A percentile compares a stretch with the other conserved stretches of the same genome.
These are phyloP conservation scores for Dasysyrphus tricinctus DNA, from an alignment of 2,888 invertebrate genomes.

Conservation along the genomic window DNA sequence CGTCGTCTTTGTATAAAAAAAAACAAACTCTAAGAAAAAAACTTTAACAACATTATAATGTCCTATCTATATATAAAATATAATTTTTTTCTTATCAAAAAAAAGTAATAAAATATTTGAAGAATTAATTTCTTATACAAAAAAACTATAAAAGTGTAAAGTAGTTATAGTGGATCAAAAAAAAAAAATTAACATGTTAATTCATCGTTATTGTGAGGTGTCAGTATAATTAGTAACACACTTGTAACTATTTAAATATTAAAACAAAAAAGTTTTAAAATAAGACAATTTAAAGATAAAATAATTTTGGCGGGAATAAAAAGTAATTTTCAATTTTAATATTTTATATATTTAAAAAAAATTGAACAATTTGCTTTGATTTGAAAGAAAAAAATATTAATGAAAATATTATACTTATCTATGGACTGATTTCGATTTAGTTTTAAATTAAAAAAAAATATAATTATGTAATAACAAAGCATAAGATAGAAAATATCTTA, in stretches of 20 bases:
- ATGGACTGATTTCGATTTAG: conserved; percentile 77
- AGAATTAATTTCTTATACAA: conserved; percentile 40
- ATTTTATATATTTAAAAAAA: conserved; percentile 19
- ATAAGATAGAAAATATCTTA: conserved; percentile 15
- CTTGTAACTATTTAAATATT: conserved; percentile 68
- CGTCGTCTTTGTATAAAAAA: conserved; percentile 69
- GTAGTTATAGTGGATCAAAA: conserved; percentile 66
- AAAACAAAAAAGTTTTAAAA: conserved; percentile 42
- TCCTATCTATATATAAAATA: conserved; percentile 56
- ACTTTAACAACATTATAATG: conserved; percentile 62
- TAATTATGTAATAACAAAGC: conserved; percentile 4
- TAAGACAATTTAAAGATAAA: conserved; percentile 44
- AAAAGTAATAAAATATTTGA: conserved; percentile 27
- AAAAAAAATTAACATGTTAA: conserved; percentile 54
- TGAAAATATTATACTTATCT: conserved; percentile 68
- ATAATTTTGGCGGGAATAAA: conserved; percentile 48
- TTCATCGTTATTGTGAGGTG: conserved; percentile 72
- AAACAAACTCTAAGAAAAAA: conserved; percentile 55
- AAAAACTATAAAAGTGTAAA: conserved; percentile 57
- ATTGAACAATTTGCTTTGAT: conserved; percentile 14
- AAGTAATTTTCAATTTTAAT: conserved; percentile 39
- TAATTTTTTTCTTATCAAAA: conserved; percentile 19
- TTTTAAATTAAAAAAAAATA: conserved; percentile 51
- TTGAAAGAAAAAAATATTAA: conserved; percentile 26
- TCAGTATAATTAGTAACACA: conserved; percentile 70